Percentiles rank a stretch among this genome's conserved stretches.
These are phyloP conservation scores for Oscheius onirici DNA, from an alignment of 2,888 invertebrate genomes.

Conservation along the genomic window DNA sequence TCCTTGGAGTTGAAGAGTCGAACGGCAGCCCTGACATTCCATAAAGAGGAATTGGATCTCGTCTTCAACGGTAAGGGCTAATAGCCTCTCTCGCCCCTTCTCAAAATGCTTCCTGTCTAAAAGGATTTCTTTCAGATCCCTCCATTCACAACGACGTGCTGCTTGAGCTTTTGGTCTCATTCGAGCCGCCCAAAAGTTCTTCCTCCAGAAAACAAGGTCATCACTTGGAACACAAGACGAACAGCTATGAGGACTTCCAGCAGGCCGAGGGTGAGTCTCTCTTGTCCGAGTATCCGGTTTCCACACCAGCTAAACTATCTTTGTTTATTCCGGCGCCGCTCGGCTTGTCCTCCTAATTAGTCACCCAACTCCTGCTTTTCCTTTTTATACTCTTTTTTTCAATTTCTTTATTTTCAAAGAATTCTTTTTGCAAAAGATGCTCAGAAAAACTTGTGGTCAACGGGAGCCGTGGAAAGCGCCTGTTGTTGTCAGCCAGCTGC, in stretches of 20 bases:
- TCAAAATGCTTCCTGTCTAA: background rate
- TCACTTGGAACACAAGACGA: slow-evolving; percentile 43
- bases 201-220: background rate
- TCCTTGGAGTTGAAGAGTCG: slow-evolving; percentile 77
- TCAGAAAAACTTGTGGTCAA: slow-evolving; percentile 22
- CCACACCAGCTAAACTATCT: slow-evolving; percentile 23
- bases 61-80: slow-evolving; percentile 71
- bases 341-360: slow-evolving; percentile 7
- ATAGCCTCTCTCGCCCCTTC: background rate
- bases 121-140: slow-evolving; percentile 25
- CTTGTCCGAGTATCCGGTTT: slow-evolving; percentile 22
- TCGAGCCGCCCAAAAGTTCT: slow-evolving; percentile 42
- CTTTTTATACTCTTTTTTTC: slow-evolving; percentile 6
- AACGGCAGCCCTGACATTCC: slow-evolving; percentile 81
- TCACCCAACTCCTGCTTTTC: slow-evolving; percentile 27
- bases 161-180: slow-evolving; percentile 52
- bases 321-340: slow-evolving; percentile 20
- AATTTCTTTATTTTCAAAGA: slow-evolving; percentile 7
- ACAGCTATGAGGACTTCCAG: slow-evolving; percentile 69
- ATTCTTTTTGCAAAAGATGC: background rate
- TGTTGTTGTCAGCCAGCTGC: slow-evolving; percentile 29
- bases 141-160: slow-evolving; percentile 47
- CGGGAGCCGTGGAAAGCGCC: slow-evolving; percentile 4
- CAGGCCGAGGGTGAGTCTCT: slow-evolving; percentile 59
- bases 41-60: slow-evolving; percentile 86